These are phyloP conservation scores for Hybos culiciformis DNA, from an alignment of 2,888 invertebrate genomes.

Conservation along the genomic window DNA sequence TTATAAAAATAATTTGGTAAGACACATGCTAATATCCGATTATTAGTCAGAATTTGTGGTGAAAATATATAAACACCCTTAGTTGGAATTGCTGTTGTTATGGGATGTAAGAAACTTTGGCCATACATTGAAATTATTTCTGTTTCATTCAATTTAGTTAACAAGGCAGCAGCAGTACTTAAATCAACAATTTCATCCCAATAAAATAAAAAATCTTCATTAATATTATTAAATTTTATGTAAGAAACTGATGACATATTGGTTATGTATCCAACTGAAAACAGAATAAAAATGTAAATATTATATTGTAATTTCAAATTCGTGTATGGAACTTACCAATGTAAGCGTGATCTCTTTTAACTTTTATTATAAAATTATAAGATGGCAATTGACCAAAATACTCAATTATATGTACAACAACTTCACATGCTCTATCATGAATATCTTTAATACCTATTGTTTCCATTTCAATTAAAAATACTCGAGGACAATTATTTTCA, in stretches of 20 bases:
- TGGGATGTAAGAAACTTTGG: conserved; percentile 14
- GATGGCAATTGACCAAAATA: conserved; percentile 22
- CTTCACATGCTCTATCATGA: conserved; percentile 24
- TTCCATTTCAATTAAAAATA: conserved; percentile 18
- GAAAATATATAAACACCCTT: too few relatives aligned
- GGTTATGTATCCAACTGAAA: background rate
- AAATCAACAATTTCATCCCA: conserved; percentile 21
- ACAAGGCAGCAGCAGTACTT: conserved; percentile 15
- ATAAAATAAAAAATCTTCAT: conserved; percentile 17
- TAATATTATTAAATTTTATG: conserved; percentile 18
- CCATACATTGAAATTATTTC: conserved; percentile 18
- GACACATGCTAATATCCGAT: conserved; percentile 21
- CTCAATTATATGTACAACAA: conserved; percentile 21
- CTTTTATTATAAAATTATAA: conserved; percentile 21
- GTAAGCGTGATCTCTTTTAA: conserved; percentile 20
- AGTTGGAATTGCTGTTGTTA: background rate
- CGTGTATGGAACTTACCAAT: conserved; percentile 19
- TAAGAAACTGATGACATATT: conserved; percentile 13
- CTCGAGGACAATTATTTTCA: conserved; percentile 13
- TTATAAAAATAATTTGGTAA: conserved; percentile 23
- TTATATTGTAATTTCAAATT: background rate
- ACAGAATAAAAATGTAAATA: background rate
- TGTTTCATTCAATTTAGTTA: conserved; percentile 14
- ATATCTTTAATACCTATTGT: conserved; percentile 21
- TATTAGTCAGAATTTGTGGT: too few relatives aligned